phyloP scores from a whole-genome alignment of 2,797 vertebrate species.

The Myotis daubentonii region DNA sequence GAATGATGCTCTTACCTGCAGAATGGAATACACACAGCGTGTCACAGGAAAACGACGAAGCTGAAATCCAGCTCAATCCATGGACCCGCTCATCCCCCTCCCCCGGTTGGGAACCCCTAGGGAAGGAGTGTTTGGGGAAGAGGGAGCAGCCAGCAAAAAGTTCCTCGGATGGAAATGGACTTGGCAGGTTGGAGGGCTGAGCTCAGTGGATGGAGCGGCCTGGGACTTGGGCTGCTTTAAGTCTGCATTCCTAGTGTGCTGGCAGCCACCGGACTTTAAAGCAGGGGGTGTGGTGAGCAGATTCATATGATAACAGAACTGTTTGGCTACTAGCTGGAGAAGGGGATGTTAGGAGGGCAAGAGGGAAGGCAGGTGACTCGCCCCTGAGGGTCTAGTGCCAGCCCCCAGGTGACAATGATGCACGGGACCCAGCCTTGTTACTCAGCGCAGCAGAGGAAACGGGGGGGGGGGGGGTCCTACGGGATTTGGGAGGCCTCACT shows the following conservation, averaged over 20 bases:
- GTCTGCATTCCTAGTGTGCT: neutral
- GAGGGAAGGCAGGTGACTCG: neutral
- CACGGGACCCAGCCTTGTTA: neutral
- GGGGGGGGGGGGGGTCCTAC: too few species aligned
- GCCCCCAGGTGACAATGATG: neutral
- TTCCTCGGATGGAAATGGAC: neutral
- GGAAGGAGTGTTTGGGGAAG: neutral
- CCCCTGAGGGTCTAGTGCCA: too few species aligned
- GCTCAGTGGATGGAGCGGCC: neutral
- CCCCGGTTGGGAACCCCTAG: neutral
- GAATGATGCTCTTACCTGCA: neutral
- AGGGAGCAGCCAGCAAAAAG: neutral
- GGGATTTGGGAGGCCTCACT: neutral
- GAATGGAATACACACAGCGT: neutral
- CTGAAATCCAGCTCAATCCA: neutral
- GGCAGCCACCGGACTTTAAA: neutral
- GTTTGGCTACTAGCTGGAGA: neutral
- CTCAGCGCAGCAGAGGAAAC: too few species aligned
- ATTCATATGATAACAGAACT: neutral
- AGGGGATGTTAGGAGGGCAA: too few species aligned
- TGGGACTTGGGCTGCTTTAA: too few species aligned
- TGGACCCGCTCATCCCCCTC: accelerated
- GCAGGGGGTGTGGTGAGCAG: neutral
- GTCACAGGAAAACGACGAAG: neutral
- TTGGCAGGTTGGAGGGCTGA: neutral